Base-by-base conservation (phyloP, 2,113 vertebrate genomes). In the Daboia siamensis region DNA sequence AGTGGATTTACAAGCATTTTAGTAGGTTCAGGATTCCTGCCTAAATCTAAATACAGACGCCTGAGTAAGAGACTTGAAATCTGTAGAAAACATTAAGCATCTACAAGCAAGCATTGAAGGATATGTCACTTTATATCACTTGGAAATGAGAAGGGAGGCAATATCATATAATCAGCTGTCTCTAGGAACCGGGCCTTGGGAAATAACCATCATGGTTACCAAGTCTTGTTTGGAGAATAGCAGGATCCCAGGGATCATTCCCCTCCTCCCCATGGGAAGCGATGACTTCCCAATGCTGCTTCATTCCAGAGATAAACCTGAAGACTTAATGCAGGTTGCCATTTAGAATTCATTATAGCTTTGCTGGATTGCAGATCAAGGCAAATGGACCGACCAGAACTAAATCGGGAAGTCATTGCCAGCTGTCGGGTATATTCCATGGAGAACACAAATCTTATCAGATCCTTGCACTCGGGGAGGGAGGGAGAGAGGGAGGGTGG, bases 61-160 rank as follows among this genome's bases (percentile, higher is more conserved):
- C 88, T 74, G 94, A 91, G 92, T 86, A 87, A 91, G 90, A 87
- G 46, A 86, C 20, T 56, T 87, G 85, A 87, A 86, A 91, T 8
- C 15, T 4, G 56, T 51, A 39, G 89, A 0, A 54, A 94, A 24
- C 59, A 69, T 91, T 92, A 52, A 93, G 93, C 87, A 90, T 93
- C 88, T 29, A 87, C 56, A 54, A 91, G 52, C 84, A 57, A 94
- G 94, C 8, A 93, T 91, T 48, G 7, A 29, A 46, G 89, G 87
- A 21, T 21, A 80, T 92, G 92, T 93, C 29, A 92, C 33, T 20
- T 96, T 93, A 91, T 88, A 95, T n/a, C 46, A 92, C 74, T 39
- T 86, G 89, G 90, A 86, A 94, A 93, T 87, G 90, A 10, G 48
- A 10, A 93, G 86, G 74, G 29, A 95, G 89, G 74, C 91, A 90